Percentiles rank a stretch among this genome's conserved stretches.
Evolutionary conservation across 2,113 vertebrate species (phyloP).

Genomic region (Neotragus moschatus): DNA sequence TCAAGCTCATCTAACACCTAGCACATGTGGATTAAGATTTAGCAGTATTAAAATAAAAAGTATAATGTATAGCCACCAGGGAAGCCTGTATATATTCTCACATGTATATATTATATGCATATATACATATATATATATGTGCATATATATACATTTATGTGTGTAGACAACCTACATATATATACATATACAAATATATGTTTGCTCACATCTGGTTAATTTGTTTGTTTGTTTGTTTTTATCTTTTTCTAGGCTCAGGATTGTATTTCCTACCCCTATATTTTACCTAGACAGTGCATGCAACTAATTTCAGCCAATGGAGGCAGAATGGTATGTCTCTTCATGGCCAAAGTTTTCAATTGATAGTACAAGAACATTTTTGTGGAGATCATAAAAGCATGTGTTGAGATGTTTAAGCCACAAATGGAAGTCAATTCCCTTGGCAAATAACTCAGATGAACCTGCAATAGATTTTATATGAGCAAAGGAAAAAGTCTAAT

Average conservation of each 20-base stretch:
- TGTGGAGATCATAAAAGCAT: background rate
- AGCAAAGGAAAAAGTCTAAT: background rate
- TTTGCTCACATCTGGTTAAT: background rate
- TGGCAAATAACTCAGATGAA: background rate
- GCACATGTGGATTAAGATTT: background rate
- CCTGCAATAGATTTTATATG: background rate
- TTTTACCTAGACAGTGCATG: background rate
- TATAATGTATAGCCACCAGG: background rate
- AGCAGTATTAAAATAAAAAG: background rate
- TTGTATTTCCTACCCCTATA: background rate
- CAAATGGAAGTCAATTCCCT: background rate
- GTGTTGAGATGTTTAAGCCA: background rate
- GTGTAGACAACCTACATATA: background rate
- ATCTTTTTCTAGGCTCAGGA: background rate
- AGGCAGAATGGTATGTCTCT: background rate
- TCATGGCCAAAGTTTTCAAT: background rate
- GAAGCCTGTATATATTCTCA: background rate
- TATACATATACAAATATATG: background rate
- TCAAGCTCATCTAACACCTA: background rate
- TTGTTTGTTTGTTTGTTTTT: background rate
- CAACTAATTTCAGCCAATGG: background rate
- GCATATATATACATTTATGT: background rate
- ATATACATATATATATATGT: background rate
- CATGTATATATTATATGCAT: background rate
- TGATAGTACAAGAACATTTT: background rate